Base-by-base conservation (phyloP, 2,113 vertebrate species). In the Urocolius indicus region DNA sequence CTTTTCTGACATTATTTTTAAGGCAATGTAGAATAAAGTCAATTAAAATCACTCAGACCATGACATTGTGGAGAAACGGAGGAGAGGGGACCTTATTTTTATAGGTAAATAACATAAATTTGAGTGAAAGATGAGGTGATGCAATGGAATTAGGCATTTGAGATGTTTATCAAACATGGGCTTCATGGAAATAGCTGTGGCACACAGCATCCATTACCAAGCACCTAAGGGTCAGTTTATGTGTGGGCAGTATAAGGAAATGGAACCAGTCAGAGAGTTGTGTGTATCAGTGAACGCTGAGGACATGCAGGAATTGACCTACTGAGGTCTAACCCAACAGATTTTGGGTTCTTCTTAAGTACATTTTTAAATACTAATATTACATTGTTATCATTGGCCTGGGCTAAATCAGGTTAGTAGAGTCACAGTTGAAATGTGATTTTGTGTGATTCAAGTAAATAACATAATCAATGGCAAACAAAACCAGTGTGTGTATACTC, bases 191-290 rank as follows among this genome's bases (percentile, higher is more conserved):
- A 68, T 18, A 54, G 11, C 54, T 76, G 69, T 15, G 61, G 55
- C 8, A 30, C 38, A 18, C 46, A 51, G 38, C 36, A n/a, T 1
- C 86, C 3, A 1, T 22, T 58, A 9, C 41, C 3, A 6, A 23
- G 38, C 1, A 16, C 41, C 6, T 1, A 1, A 4, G 41, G 57
- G 6, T 38, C 43, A 26, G 10, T 11, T 11, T 38, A 13, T 6
- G 21, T 11, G 24, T 14, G 62, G 48, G 72, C 29, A 75, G 54
- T 7, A 5, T 24, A 48, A 55, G 90, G 74, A 54, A 58, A 27
- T 8, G 1, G 6, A 17, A 26, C 2, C 30, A 26, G n/a, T 21
- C 30, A 62, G 5, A 51, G 68, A n/a, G 32, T 12, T 59, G 36
- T 21, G 29, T 26, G 34, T 36, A 17, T 18, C 16, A 59, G 20